Evolutionary conservation across 2,888 invertebrate genomes (phyloP).

Genomic region (Mythimna ferrago): DNA sequence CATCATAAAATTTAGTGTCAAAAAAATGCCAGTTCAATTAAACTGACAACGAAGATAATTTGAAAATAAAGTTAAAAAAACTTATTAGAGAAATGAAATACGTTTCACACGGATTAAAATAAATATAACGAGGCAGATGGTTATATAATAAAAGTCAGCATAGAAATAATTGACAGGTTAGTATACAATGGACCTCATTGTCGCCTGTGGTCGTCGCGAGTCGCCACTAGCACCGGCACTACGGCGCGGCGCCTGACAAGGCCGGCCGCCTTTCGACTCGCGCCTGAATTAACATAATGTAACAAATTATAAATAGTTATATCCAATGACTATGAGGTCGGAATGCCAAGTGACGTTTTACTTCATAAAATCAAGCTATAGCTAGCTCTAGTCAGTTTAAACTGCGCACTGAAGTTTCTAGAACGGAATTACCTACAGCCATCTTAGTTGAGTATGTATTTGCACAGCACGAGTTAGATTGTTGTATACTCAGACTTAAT

Average conservation of each 20-base stretch:
- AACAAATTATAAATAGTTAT: constrained; percentile 76
- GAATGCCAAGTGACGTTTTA: constrained; percentile 65
- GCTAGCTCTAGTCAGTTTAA: constrained; percentile 40
- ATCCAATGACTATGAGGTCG: constrained; percentile 67
- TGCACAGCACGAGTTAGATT: constrained; percentile 11
- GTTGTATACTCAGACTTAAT: constrained; percentile 1
- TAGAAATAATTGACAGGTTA: constrained; percentile 59
- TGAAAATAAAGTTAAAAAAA: background rate
- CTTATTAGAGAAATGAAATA: background rate
- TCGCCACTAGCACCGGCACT: constrained; percentile 26
- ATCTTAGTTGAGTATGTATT: constrained; percentile 24
- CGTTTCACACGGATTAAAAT: background rate
- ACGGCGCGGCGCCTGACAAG: constrained; percentile 81
- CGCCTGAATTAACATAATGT: constrained; percentile 82
- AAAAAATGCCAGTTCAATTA: background rate
- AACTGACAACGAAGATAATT: background rate
- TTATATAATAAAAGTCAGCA: constrained; percentile 35
- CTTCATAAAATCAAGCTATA: constrained; percentile 41
- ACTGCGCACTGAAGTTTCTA: constrained; percentile 49
- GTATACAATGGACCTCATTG: constrained; percentile 68
- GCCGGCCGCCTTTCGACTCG: constrained; percentile 85
- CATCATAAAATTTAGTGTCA: background rate
- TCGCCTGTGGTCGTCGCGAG: constrained; percentile 62
- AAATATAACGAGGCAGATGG: constrained; percentile 22
- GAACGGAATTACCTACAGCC: constrained; percentile 26